Base-by-base conservation (phyloP, 2,113 vertebrate genomes). In the Scopus umbretta region DNA sequence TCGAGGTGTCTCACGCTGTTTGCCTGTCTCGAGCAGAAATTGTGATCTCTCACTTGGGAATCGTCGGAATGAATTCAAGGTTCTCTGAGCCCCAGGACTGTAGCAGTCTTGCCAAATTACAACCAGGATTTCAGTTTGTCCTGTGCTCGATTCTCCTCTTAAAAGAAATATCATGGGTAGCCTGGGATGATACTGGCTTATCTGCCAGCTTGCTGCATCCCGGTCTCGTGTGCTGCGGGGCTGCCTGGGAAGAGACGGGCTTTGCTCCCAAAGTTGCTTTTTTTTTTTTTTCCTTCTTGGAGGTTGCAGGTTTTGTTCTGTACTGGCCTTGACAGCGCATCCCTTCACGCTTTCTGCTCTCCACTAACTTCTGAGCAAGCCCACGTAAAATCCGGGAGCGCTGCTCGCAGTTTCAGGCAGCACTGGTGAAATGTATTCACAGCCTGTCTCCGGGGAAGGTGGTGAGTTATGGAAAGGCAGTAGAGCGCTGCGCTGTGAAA, bases 1-100 rank as follows among this genome's bases (percentile, higher is more conserved):
- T 18, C 1, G 0, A 45, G 85, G 10, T 32, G 2, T 52, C 88
- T 74, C 0, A 0, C 16, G 5, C 52, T 8, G 2, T 70, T n/a
- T 36, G 61, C 42, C 47, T 19, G 17, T 40, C 38, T 30, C 21
- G 1, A 40, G 26, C 1, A 16, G 81, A 11, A n/a, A 13, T 4
- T 62, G 26, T 20, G 29, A 47, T 3, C 25, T 65, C 21, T 61
- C 52, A 0, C n/a, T n/a, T 61, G 85, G 87, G 74, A 79, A 29
- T 21, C 0, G 0, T 73, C 18, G 16, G 32, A 29, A 11, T 42
- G 61, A 65, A 11, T 3, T 10, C 10, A 7, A 56, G 49, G 32
- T 80, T 86, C 22, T 52, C 2, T 1, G 0, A 43, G 29, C 10
- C 42, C n/a, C 76, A 36, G n/a, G 56, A 2, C 38, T 55, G 71